Conservation (phyloP, 2,888 invertebrate genomes). For the Junonia oenone region DNA sequence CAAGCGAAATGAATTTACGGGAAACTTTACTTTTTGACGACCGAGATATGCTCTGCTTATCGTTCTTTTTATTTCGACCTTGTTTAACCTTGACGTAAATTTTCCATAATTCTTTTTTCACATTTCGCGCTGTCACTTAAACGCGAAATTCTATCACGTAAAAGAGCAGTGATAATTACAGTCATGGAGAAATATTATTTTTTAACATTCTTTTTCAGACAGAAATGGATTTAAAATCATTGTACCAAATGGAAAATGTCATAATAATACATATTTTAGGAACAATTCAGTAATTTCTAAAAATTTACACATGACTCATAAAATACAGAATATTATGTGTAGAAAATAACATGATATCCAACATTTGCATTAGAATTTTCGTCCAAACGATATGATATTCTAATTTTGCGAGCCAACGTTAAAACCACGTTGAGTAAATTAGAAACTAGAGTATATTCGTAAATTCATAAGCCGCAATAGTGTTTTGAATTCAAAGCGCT, state of each 20-base stretch:
- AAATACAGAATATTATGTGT: background rate
- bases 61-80: background rate
- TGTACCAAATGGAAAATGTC: too few relatives aligned
- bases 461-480: slow-evolving; percentile 1
- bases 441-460: background rate
- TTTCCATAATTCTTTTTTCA: background rate
- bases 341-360: background rate
- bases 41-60: slow-evolving; percentile 4
- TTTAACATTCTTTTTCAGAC: too few relatives aligned
- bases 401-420: background rate
- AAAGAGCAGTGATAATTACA: too few relatives aligned
- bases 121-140: too few relatives aligned
- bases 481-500: slow-evolving; percentile 1
- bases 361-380: background rate
- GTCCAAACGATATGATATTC: background rate
- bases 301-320: too few relatives aligned
- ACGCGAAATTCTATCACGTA: too few relatives aligned
- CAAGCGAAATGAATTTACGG: slow-evolving; percentile 20
- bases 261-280: too few relatives aligned
- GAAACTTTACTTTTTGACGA: slow-evolving; percentile 14
- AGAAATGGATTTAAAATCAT: too few relatives aligned
- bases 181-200: too few relatives aligned
- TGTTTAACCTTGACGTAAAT: background rate
- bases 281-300: too few relatives aligned
- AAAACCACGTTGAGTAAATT: background rate